Evolutionary conservation across 2,888 invertebrate genomes (phyloP).

Genomic region (Camponotus fellah): DNA sequence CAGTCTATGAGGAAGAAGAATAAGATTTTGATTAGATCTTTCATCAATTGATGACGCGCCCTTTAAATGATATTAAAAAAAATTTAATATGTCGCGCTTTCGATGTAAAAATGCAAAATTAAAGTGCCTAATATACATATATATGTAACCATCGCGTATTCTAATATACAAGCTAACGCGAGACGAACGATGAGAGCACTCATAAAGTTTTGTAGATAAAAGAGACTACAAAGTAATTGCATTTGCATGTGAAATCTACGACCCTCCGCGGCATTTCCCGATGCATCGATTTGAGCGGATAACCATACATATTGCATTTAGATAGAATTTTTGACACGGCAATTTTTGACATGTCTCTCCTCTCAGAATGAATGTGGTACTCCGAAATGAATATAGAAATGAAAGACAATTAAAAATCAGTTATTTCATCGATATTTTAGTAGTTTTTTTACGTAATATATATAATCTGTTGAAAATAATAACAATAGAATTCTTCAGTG

Average conservation of each 20-base stretch:
- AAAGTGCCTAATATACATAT: neutral
- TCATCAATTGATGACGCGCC: conserved; percentile 42
- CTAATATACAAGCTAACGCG: conserved; percentile 20
- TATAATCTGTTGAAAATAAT: conserved; percentile 3
- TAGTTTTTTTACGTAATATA: neutral
- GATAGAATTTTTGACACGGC: conserved; percentile 70
- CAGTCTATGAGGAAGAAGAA: conserved; percentile 6
- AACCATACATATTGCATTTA: conserved; percentile 71
- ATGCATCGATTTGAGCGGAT: conserved; percentile 59
- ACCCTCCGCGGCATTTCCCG: conserved; percentile 45
- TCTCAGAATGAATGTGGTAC: conserved; percentile 48
- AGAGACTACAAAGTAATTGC: conserved; percentile 77
- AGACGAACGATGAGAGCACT: conserved; percentile 52
- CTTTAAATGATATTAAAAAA: conserved; percentile 4
- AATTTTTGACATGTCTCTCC: conserved; percentile 24
- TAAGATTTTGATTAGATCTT: conserved; percentile 33
- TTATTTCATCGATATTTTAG: conserved; percentile 20
- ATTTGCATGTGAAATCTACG: conserved; percentile 74
- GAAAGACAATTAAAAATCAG: conserved; percentile 12
- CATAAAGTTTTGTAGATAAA: conserved; percentile 64
- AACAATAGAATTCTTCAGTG: neutral
- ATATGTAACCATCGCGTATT: neutral
- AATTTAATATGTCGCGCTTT: conserved; percentile 1
- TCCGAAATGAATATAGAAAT: conserved; percentile 6
- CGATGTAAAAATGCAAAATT: conserved; percentile 2